Evolutionary conservation across 2,888 invertebrate genomes (phyloP).

Genomic region (Pristionchus entomophagus): DNA sequence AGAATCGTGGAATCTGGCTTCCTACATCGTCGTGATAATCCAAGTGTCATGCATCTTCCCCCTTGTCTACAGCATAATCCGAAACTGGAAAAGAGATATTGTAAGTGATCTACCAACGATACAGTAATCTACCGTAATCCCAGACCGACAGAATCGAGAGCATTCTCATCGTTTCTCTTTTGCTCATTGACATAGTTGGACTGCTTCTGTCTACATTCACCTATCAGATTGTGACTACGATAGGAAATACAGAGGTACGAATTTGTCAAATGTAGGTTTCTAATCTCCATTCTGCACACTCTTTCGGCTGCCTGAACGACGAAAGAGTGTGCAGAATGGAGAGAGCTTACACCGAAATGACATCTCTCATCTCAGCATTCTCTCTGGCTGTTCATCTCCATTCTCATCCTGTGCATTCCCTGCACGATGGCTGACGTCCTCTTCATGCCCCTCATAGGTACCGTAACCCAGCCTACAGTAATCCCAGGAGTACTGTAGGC

Average conservation of each 20-base stretch:
- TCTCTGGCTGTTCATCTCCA: slow-evolving; percentile 25
- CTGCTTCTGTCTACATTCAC: slow-evolving; percentile 38
- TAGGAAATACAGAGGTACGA: neutral
- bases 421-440: slow-evolving; percentile 48
- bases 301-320: no score
- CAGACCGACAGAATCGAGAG: slow-evolving; percentile 31
- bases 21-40: slow-evolving; percentile 45
- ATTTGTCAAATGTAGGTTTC: neutral
- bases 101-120: slow-evolving; percentile 11
- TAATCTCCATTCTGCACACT: neutral
- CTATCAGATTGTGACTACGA: neutral
- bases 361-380: slow-evolving; percentile 42
- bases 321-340: no score
- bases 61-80: slow-evolving; percentile 43
- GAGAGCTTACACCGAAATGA: no score
- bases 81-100: neutral
- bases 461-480: neutral
- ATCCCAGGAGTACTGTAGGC: neutral
- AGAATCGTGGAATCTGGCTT: slow-evolving; percentile 47
- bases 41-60: slow-evolving; percentile 46
- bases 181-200: slow-evolving; percentile 37
- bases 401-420: slow-evolving; percentile 46
- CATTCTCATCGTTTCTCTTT: slow-evolving; percentile 1
- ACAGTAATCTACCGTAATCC: neutral
- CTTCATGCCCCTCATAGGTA: slow-evolving; percentile 45